phyloP scores from a whole-genome alignment of 1,140 invertebrate species.

The Drosophila arawakana region DNA sequence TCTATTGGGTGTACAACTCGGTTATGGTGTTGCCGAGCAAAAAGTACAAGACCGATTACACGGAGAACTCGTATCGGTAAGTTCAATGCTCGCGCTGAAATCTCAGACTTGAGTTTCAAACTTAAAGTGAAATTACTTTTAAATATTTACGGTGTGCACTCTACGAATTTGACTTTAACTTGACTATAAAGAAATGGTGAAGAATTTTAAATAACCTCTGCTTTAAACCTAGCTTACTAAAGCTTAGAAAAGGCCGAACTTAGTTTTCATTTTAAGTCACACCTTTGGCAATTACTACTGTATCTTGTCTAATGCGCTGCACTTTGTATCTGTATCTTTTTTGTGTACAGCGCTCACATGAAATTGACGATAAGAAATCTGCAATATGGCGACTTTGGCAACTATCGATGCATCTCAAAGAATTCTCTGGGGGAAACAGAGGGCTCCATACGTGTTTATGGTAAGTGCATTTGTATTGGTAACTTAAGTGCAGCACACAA shows the following conservation, averaged over 20 bases:
- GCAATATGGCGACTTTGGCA: slow-evolving; percentile 91
- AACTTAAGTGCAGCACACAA: slow-evolving; percentile 74
- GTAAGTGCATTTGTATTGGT: slow-evolving; percentile 87
- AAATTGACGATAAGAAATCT: slow-evolving; percentile 93
- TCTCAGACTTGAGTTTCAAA: not conserved
- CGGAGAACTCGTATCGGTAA: slow-evolving; percentile 92
- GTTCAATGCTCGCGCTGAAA: slow-evolving; percentile 26
- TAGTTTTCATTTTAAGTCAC: not conserved
- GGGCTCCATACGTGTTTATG: slow-evolving; percentile 95
- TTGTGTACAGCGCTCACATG: slow-evolving; percentile 90
- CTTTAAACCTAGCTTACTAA: too few species aligned
- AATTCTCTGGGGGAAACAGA: slow-evolving; percentile 97
- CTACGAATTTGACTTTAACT: too few species aligned
- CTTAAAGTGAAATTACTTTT: slow-evolving; percentile 27
- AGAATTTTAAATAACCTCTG: too few species aligned
- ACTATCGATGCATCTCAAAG: slow-evolving; percentile 95
- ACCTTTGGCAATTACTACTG: not conserved
- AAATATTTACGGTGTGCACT: too few species aligned
- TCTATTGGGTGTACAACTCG: slow-evolving; percentile 95
- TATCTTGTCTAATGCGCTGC: slow-evolving; percentile 10
- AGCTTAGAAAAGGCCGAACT: not conserved
- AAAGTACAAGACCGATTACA: slow-evolving; percentile 91
- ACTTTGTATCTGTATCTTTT: slow-evolving; percentile 33
- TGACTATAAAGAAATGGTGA: not conserved
- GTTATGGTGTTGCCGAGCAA: slow-evolving; percentile 93